Evolutionary conservation across 2,113 vertebrate genomes (phyloP).

Genomic region (Phyllostomus discolor): DNA sequence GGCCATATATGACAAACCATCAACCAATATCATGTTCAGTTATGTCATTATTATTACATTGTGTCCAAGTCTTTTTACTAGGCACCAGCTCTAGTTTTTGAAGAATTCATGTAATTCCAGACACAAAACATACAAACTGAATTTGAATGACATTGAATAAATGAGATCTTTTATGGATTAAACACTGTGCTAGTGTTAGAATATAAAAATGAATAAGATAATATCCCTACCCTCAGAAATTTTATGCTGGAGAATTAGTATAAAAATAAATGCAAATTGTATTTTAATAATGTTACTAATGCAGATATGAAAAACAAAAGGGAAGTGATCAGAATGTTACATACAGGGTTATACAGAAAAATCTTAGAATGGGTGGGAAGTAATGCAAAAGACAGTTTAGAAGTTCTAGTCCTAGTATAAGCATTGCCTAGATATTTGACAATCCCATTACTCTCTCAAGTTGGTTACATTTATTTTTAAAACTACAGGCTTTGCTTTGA

Average conservation of each 20-base stretch:
- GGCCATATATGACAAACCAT: background rate
- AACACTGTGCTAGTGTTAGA: background rate
- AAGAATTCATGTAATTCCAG: background rate
- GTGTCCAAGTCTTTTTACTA: background rate
- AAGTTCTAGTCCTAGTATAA: background rate
- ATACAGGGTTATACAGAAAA: background rate
- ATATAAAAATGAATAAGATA: background rate
- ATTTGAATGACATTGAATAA: background rate
- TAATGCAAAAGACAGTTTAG: background rate
- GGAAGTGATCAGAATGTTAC: background rate
- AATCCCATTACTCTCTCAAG: slow-evolving; percentile 21
- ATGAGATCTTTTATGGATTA: background rate
- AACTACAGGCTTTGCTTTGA: slow-evolving; percentile 30
- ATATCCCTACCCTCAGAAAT: background rate
- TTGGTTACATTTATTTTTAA: background rate
- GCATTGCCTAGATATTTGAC: slow-evolving; percentile 11
- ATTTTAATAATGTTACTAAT: background rate
- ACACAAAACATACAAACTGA: background rate
- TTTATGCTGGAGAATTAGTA: background rate
- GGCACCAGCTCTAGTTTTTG: background rate
- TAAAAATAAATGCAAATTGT: background rate
- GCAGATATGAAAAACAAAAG: background rate
- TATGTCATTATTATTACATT: background rate
- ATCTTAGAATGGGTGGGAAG: background rate
- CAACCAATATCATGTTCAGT: background rate